Base-by-base conservation (phyloP, 2,113 vertebrate species). In the Colaptes auratus region DNA sequence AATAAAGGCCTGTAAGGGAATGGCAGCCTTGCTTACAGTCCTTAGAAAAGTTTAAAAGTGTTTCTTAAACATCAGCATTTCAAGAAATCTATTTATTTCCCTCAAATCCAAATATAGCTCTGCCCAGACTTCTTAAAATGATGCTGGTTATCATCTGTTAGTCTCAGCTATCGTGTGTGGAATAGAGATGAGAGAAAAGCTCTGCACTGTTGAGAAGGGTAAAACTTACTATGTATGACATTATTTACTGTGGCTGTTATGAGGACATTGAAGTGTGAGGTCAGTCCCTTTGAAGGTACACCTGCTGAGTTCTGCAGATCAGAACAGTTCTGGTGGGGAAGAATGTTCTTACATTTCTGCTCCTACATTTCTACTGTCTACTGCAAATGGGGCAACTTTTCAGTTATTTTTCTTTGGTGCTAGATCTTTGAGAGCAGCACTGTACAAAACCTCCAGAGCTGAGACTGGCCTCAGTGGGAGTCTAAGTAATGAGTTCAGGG, bases 11-110 rank as follows among this genome's bases (percentile, higher is more conserved):
- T 66, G 0, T 42, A 67, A 87, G 75, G 33, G 89, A 91, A 82
- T n/a, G 89, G 79, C 61, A 95, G 44, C 44, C 25, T 86, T 86
- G 61, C 50, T 91, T 88, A 46, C 30, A 61, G 58, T 75, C 91
- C 36, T 65, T 77, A 56, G 31, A 83, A 63, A 85, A 89, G 15
- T 81, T 91, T 75, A 31, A 16, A 95, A 92, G 53, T 75, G 35
- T 86, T 93, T 93, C 46, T 95, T 82, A 56, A 80, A 88, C 48
- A 90, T 94, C 79, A 95, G 82, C 90, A 83, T 83, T 90, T 96
- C 67, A 78, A 70, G 56, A 52, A 93, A 83, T 88, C 56, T 90
- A 30, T 92, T 95, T 92, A 56, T 90, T 56, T 23, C 67, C 25
- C 42, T 88, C 52, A 83, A 79, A 86, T 95, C 82, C 67, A 88